phyloP scores from a whole-genome alignment of 1,140 invertebrate species.

The Aphidius ervi region DNA sequence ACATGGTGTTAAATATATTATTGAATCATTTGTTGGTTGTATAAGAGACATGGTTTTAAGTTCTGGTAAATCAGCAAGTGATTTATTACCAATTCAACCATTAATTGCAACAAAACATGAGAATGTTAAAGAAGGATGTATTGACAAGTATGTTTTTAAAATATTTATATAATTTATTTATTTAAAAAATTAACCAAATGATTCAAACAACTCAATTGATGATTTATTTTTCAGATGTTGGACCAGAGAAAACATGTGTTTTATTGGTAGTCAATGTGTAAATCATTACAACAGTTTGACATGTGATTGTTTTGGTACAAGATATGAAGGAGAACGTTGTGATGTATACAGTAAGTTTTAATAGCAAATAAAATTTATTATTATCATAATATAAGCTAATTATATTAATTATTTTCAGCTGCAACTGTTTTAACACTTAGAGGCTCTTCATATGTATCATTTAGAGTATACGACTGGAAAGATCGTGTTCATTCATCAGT shows the following conservation, averaged over 20 bases:
- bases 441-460: conserved; percentile 89
- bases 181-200: too few relatives aligned
- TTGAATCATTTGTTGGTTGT: conserved; percentile 88
- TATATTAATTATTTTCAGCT: conserved; percentile 53
- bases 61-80: conserved; percentile 76
- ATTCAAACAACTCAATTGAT: conserved; percentile 3
- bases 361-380: not conserved
- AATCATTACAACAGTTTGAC: conserved; percentile 83
- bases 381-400: conserved; percentile 18
- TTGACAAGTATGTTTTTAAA: conserved; percentile 59
- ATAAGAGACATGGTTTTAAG: conserved; percentile 80
- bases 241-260: conserved; percentile 76
- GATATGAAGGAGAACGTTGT: conserved; percentile 85
- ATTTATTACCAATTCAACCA: conserved; percentile 72
- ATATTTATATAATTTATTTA: too few relatives aligned
- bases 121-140: conserved; percentile 80
- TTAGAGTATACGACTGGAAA: conserved; percentile 88
- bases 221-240: conserved; percentile 56
- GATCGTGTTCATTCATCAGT: conserved; percentile 83
- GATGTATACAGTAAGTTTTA: conserved; percentile 79
- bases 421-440: conserved; percentile 81
- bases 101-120: conserved; percentile 80
- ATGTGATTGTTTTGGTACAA: conserved; percentile 88
- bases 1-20: conserved; percentile 85
- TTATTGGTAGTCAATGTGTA: conserved; percentile 76